Evolutionary conservation across 2,888 invertebrate genomes (phyloP).

Genomic region (Hetaerina titia): DNA sequence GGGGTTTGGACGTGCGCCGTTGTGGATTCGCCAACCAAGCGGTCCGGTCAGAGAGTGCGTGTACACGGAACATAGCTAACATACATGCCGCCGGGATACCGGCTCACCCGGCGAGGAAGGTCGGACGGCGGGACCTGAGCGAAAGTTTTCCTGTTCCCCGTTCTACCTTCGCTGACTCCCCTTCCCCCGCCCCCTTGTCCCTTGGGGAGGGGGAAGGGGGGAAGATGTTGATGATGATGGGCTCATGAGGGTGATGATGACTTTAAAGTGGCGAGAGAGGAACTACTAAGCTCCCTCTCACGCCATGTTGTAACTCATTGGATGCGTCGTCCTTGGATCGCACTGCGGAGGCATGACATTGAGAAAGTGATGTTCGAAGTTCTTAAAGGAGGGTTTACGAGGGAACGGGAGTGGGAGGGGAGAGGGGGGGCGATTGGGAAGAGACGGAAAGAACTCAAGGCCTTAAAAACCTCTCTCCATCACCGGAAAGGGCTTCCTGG

Average conservation of each 20-base stretch:
- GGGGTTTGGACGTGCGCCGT: too few species aligned
- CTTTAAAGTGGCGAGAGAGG: background rate
- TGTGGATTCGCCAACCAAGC: background rate
- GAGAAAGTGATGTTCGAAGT: conserved; percentile 15
- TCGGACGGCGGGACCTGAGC: background rate
- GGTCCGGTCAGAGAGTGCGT: background rate
- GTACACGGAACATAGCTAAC: background rate
- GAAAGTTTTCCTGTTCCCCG: conserved; percentile 1
- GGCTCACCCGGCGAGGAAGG: background rate
- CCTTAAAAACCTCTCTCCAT: conserved; percentile 3
- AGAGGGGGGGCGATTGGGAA: too few species aligned
- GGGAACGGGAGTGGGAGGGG: background rate
- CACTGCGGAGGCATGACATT: background rate
- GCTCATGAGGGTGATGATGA: background rate
- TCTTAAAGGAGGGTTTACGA: background rate
- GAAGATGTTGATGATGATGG: background rate
- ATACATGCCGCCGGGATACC: background rate
- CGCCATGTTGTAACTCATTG: background rate
- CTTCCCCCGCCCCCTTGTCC: background rate
- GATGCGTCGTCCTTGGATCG: background rate
- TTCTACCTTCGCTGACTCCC: background rate
- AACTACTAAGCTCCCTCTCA: background rate
- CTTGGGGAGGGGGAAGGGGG: too few species aligned
- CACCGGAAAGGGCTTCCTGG: background rate
- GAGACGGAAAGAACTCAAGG: background rate